Evolutionary conservation across 2,797 vertebrate genomes (phyloP), one percentile per base, ranked within the genome.

Genomic region (Epinephelus awoara): DNA sequence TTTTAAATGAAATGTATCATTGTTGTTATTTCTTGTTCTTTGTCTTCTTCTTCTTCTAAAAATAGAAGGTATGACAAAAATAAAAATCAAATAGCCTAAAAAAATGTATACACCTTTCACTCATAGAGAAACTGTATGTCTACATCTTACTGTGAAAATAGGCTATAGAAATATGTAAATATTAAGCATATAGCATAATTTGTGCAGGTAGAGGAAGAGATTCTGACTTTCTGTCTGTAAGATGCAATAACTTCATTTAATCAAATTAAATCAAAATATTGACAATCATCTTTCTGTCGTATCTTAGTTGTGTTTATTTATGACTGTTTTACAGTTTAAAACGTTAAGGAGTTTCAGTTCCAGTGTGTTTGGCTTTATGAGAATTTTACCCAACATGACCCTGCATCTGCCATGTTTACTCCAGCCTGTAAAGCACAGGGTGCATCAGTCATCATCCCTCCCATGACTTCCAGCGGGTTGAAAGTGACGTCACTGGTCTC

Each of bases 401-500:
- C 44, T 8, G 38, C 18, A 10, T 5, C 6, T 38, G 25, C 2
- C 15, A 6, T 6, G 46, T 51, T 27, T 27, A 11, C 23, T 4
- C 21, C 7, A 19, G 17, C 7, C 25, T 14, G 54, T 34, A 42
- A 58, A 61, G 15, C 50, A 1, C 18, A 15, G 15, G 14, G 25
- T 7, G 0, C 47, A 38, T 21, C 46, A n/a, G 27, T 57, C 15
- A 21, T 27, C 57, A n/a, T 51, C 51, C 47, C 64, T 57, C 50
- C 77, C 81, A 47, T 51, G 3, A 42, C 10, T 27, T 52, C 71
- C 61, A 69, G 19, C 44, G 51, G 71, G 51, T 13, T 0, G 46
- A 5, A 0, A 1, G 73, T 92, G 87, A 92, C 93, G 90, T 92
- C 88, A 94, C 44, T 1, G 42, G 63, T 75, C 68, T 83, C 51